Percentiles rank a stretch among this genome's conserved stretches.
Conservation (phyloP, 2,113 vertebrate genomes). For the Salvelinus namaycush region DNA sequence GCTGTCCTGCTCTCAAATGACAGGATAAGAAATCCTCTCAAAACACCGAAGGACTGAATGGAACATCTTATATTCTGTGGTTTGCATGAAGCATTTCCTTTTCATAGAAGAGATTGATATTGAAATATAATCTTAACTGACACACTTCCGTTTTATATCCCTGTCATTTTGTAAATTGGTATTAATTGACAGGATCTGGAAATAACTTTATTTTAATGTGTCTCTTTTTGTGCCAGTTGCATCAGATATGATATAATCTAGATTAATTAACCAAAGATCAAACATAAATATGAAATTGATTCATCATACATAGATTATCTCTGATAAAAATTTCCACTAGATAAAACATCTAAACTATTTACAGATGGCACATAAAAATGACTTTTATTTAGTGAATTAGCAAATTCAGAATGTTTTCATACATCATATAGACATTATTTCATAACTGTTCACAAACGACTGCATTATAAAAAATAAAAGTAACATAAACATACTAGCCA, state of each 20-base stretch:
- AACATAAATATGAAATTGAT: background rate
- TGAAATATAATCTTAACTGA: background rate
- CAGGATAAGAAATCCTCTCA: background rate
- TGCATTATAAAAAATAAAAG: slow-evolving; percentile 80
- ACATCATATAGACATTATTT: slow-evolving; percentile 73
- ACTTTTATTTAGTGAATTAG: slow-evolving; percentile 79
- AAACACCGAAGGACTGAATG: background rate
- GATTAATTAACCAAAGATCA: background rate
- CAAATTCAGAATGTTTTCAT: slow-evolving; percentile 68
- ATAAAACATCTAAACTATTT: slow-evolving; percentile 29
- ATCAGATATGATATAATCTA: background rate
- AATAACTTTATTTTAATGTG: background rate
- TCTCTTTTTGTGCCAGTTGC: background rate
- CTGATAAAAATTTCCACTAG: background rate
- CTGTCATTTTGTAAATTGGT: background rate
- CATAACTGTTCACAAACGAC: slow-evolving; percentile 74
- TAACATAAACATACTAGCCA: slow-evolving; percentile 63
- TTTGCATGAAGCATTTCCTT: background rate
- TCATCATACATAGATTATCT: slow-evolving; percentile 2
- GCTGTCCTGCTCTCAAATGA: background rate
- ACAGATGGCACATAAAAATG: slow-evolving; percentile 77
- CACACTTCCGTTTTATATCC: background rate
- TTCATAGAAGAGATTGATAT: background rate
- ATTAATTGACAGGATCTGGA: background rate
- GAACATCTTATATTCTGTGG: background rate